These are phyloP conservation scores for Megalonaias nervosa DNA, from an alignment of 1,140 invertebrate species.

Conservation along the genomic window DNA sequence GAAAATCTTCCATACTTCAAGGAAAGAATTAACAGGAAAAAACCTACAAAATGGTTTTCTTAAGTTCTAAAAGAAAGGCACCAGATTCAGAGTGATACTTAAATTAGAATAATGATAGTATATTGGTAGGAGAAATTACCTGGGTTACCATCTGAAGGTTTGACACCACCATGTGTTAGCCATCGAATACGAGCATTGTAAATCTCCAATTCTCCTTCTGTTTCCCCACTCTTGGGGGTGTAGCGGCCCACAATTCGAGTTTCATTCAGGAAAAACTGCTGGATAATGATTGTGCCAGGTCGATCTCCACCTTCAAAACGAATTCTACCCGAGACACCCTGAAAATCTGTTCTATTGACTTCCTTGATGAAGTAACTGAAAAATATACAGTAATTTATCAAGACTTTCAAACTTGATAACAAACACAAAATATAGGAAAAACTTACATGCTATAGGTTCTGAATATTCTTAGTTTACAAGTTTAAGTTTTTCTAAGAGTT, in stretches of 20 bases:
- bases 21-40: too few relatives aligned
- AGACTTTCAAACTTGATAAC: background rate
- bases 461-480: too few relatives aligned
- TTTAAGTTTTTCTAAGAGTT: too few relatives aligned
- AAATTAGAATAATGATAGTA: too few relatives aligned
- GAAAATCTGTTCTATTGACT: slow-evolving; percentile 77
- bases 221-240: slow-evolving; percentile 71
- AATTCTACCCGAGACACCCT: slow-evolving; percentile 84
- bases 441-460: too few relatives aligned
- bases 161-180: slow-evolving; percentile 75
- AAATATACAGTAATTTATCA: slow-evolving; percentile 21
- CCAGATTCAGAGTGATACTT: too few relatives aligned
- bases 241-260: slow-evolving; percentile 78
- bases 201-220: slow-evolving; percentile 69
- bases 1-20: too few relatives aligned
- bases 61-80: too few relatives aligned
- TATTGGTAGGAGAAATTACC: slow-evolving; percentile 49
- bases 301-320: slow-evolving; percentile 81
- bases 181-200: slow-evolving; percentile 77
- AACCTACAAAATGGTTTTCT: too few relatives aligned
- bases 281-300: slow-evolving; percentile 79
- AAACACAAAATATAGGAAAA: too few relatives aligned
- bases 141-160: slow-evolving; percentile 81
- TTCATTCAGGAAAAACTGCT: slow-evolving; percentile 78
- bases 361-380: slow-evolving; percentile 72